phyloP scores from a whole-genome alignment of 2,888 invertebrate species.

The Itoplectis maculator region DNA sequence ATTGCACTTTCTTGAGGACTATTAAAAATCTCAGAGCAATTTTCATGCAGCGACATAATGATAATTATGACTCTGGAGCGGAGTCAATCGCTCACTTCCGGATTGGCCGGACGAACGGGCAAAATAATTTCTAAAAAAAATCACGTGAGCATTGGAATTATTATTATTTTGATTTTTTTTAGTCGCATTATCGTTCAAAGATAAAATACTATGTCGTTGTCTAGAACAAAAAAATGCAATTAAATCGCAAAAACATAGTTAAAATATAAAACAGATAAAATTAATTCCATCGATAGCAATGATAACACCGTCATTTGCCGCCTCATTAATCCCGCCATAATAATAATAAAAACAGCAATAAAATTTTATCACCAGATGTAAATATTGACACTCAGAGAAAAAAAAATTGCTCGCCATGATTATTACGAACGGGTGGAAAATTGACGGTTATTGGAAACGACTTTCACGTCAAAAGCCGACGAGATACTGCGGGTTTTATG shows the following conservation, averaged over 20 bases:
- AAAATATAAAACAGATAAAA: neutral
- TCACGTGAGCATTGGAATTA: neutral
- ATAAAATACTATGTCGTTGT: no score
- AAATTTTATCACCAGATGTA: neutral
- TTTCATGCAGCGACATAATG: neutral
- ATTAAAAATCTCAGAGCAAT: slow-evolving; percentile 11
- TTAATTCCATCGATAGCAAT: neutral
- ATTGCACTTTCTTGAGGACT: slow-evolving; percentile 31
- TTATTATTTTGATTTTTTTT: neutral
- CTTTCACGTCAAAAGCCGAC: slow-evolving; percentile 67
- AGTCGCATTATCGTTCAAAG: no score
- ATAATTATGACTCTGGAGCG: neutral
- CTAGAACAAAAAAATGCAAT: no score
- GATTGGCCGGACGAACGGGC: neutral
- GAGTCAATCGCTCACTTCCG: neutral
- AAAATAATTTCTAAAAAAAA: neutral
- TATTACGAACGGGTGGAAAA: slow-evolving; percentile 60
- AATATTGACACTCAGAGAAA: slow-evolving; percentile 18
- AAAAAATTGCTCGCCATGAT: slow-evolving; percentile 28
- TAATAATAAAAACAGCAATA: neutral
- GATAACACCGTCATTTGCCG: neutral
- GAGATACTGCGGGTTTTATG: slow-evolving; percentile 23
- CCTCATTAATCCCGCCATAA: neutral
- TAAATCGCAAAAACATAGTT: neutral
- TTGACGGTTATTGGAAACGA: slow-evolving; percentile 64